Evolutionary conservation across 2,797 vertebrate species (phyloP).

Genomic region (Heliangelus exortis): DNA sequence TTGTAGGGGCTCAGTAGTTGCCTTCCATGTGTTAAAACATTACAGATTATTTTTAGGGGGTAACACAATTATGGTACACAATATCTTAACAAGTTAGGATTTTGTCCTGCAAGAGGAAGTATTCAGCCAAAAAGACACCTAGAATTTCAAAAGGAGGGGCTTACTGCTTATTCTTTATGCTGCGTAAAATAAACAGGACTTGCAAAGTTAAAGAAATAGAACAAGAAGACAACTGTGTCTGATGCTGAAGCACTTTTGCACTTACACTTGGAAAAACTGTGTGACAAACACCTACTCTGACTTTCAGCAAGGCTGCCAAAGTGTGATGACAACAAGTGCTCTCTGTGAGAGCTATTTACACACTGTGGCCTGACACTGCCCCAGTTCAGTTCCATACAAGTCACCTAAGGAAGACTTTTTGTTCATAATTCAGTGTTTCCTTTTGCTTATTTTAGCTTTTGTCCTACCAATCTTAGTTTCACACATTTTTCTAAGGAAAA

Average conservation of each 20-base stretch:
- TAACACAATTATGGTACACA: not conserved
- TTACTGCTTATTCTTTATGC: not conserved
- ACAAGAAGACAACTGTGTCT: not conserved
- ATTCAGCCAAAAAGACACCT: not conserved
- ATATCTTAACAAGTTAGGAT: not conserved
- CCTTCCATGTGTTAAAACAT: not conserved
- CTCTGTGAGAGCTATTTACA: not conserved
- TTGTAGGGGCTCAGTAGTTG: not conserved
- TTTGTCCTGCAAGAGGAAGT: not conserved
- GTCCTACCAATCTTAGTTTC: not conserved
- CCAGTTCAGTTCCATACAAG: not conserved
- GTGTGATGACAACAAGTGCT: not conserved
- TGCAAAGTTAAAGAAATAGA: not conserved
- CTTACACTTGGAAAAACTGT: not conserved
- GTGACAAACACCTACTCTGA: not conserved
- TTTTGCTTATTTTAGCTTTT: slow-evolving; percentile 16
- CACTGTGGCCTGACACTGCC: not conserved
- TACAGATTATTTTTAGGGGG: not conserved
- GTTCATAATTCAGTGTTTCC: not conserved
- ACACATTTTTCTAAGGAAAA: not conserved
- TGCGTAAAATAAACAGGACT: not conserved
- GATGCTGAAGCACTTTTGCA: not conserved
- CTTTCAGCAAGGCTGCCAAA: not conserved
- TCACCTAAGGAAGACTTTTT: not conserved
- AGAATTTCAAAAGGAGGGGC: not conserved